Evolutionary conservation across 37 sponge, comb jelly and placozoan species (phyloP), one percentile per base, ranked within the genome.

Genomic region (Ianthella basta): DNA sequence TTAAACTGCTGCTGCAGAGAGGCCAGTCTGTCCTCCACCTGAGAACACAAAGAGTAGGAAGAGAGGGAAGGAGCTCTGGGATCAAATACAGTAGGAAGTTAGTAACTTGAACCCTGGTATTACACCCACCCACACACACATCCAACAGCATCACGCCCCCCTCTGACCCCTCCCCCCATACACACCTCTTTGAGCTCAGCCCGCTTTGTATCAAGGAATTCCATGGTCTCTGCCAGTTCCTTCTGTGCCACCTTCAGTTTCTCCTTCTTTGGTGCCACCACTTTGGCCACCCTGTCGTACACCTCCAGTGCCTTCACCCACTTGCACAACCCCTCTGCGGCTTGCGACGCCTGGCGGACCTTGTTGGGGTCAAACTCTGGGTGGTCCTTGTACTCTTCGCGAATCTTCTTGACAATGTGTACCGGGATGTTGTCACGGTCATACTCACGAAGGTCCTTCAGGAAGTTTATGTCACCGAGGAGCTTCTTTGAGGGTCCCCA

Each of bases 401-500:
- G 77, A 41, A 98, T 98, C 80, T 93, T 98, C 80, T 89, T 91
- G 95, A 98, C 94, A 33, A 94, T 93, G 70, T 91, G 94, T 1
- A 87, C 95, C 25, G 92, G 83, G 0, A 98, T 98, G 72, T 96
- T 96, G 65, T 98, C 99, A 74, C 94, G 94, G 80, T 98, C 99
- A 80, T 95, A 98, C 56, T 94, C 95, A 36, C 88, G 88, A 56
- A 98, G 85, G 23, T 82, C 78, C 23, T 92, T 93, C 55, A 98
- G 85, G 87, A 98, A 98, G 67, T 87, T 92, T 91, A 98, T 92
- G 79, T 98, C 99, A 55, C 95, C 95, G 5, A 98, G 81, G 16
- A 98, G 84, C 70, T 82, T 91, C 88, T 98, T 98, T 23, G 99
- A 92, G n/a, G 99, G 99, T 15, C 97, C 97, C 99, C 99, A 98